These are phyloP conservation scores for Coptodon bakossiorum DNA, from an alignment of 2,113 vertebrate species.

Conservation along the genomic window DNA sequence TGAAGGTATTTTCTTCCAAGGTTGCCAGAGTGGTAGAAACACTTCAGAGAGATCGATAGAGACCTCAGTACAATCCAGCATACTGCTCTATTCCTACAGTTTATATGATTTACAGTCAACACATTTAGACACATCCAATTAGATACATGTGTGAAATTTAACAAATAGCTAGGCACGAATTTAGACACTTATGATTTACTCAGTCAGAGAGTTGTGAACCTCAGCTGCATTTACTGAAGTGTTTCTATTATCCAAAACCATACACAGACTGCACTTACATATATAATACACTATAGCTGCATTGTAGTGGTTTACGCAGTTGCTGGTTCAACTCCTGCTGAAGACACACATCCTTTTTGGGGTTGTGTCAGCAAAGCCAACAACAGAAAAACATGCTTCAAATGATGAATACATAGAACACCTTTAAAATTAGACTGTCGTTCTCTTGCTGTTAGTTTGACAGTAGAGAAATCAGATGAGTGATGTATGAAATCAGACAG, in stretches of 20 bases:
- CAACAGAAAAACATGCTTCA: background rate
- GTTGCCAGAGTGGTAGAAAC: background rate
- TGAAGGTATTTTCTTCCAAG: conserved; percentile 71
- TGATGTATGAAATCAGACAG: background rate
- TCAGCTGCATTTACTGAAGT: background rate
- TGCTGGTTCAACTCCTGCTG: background rate
- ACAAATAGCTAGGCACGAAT: background rate
- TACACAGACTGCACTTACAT: background rate
- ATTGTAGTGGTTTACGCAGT: background rate
- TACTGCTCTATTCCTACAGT: background rate
- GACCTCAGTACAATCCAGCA: background rate
- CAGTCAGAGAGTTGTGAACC: background rate
- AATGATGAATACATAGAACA: background rate
- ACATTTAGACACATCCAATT: background rate
- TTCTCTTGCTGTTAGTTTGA: background rate
- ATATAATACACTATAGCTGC: background rate
- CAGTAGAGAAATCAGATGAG: background rate
- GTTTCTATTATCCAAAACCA: background rate
- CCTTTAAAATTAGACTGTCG: rapidly evolving
- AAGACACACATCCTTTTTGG: background rate
- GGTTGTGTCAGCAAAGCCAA: background rate
- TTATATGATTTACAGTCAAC: background rate
- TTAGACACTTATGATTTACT: background rate
- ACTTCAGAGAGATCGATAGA: background rate
- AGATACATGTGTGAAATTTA: background rate